Conservation (phyloP, 1,140 invertebrate species). For the Telenomus remus region DNA sequence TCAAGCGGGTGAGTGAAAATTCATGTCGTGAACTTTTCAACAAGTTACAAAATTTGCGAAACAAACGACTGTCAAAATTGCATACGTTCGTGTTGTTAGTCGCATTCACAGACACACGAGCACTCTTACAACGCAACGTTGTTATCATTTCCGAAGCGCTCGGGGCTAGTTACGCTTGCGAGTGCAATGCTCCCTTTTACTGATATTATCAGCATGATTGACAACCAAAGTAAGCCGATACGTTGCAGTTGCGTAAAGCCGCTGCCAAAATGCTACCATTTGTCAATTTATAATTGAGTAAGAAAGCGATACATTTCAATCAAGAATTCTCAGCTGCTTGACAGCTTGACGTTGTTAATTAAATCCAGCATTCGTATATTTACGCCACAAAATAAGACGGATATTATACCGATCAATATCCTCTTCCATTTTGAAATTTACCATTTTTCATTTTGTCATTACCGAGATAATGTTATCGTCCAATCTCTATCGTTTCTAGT, state of each 20-base stretch:
- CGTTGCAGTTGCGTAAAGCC: conserved; percentile 13
- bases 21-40: conserved; percentile 4
- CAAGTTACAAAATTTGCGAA: conserved; percentile 2
- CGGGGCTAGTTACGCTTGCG: conserved; percentile 39
- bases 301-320: conserved; percentile 35
- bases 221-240: conserved; percentile 25
- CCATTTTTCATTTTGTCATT: too few relatives aligned
- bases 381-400: too few relatives aligned
- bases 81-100: conserved; percentile 6
- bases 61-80: conserved; percentile 7
- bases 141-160: conserved; percentile 44
- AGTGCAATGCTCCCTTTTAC: conserved; percentile 32
- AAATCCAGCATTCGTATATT: conserved; percentile 15
- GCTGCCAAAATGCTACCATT: conserved; percentile 30
- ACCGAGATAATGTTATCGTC: too few relatives aligned
- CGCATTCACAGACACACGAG: conserved; percentile 12
- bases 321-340: conserved; percentile 6
- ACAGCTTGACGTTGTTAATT: conserved; percentile 12
- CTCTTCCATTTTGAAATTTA: too few relatives aligned
- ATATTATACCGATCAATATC: too few relatives aligned
- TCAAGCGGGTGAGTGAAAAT: neutral
- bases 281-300: conserved; percentile 42
- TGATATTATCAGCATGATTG: conserved; percentile 47
- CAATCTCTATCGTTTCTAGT: too few relatives aligned
- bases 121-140: conserved; percentile 8